Evolutionary conservation across 2,888 invertebrate genomes (phyloP).

Genomic region (Dendrolimus pini): DNA sequence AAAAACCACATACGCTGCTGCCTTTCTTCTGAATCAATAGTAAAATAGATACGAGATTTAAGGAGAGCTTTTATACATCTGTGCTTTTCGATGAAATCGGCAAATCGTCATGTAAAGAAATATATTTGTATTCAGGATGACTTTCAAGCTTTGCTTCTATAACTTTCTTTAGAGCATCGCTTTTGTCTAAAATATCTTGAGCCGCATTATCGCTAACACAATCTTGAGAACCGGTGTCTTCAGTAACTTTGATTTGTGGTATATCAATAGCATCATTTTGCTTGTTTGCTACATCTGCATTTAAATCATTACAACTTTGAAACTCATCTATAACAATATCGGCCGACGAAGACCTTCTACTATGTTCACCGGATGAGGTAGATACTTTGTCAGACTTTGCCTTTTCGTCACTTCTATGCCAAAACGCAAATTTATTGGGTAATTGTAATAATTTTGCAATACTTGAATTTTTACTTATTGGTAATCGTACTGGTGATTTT

Average conservation of each 20-base stretch:
- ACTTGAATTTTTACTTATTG: slow-evolving; percentile 45
- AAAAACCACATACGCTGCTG: slow-evolving; percentile 58
- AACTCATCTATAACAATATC: slow-evolving; percentile 40
- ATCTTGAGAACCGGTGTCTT: slow-evolving; percentile 11
- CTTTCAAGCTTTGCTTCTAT: slow-evolving; percentile 62
- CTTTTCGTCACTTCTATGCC: slow-evolving; percentile 66
- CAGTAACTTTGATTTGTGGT: slow-evolving; percentile 19
- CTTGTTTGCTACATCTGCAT: slow-evolving; percentile 11
- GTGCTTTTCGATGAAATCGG: slow-evolving; percentile 59
- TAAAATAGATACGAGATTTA: slow-evolving; percentile 31
- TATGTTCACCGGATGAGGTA: slow-evolving; percentile 43
- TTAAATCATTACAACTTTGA: slow-evolving; percentile 41
- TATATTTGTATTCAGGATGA: slow-evolving; percentile 62
- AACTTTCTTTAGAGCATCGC: slow-evolving; percentile 56
- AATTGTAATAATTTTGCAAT: slow-evolving; percentile 68
- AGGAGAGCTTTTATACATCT: slow-evolving; percentile 49
- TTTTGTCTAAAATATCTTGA: slow-evolving; percentile 54
- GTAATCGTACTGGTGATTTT: slow-evolving; percentile 45
- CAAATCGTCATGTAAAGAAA: slow-evolving; percentile 51
- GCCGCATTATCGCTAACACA: slow-evolving; percentile 36
- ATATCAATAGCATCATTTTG: slow-evolving; percentile 12
- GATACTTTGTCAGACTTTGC: slow-evolving; percentile 38
- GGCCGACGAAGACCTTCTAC: slow-evolving; percentile 48
- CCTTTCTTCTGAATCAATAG: slow-evolving; percentile 28
- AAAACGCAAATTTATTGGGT: slow-evolving; percentile 75